Evolutionary conservation across 2,113 vertebrate species (phyloP).

Genomic region (Smithornis capensis): DNA sequence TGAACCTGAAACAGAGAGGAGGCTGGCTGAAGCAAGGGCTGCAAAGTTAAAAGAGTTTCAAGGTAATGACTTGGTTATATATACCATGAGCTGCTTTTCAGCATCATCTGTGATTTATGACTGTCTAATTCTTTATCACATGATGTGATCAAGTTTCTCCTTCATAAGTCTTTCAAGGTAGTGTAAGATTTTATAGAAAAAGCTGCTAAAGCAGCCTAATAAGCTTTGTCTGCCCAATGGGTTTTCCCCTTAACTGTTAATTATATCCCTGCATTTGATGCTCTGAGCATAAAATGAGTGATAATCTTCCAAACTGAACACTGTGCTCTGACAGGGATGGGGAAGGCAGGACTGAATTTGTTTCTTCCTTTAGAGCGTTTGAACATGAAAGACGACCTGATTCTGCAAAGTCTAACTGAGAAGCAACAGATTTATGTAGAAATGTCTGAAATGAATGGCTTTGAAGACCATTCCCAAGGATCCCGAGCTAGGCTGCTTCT

Average conservation of each 20-base stretch:
- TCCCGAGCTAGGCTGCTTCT: slow-evolving; percentile 71
- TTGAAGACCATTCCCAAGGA: slow-evolving; percentile 71
- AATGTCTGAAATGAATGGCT: slow-evolving; percentile 79
- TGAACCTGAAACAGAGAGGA: slow-evolving; percentile 82
- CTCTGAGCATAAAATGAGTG: neutral
- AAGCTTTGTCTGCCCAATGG: neutral
- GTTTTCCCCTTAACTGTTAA: neutral
- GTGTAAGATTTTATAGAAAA: neutral
- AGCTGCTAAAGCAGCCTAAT: neutral
- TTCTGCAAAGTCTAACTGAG: slow-evolving; percentile 82
- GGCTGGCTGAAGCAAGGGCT: slow-evolving; percentile 65
- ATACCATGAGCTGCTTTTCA: neutral
- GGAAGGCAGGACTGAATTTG: neutral
- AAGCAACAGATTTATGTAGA: slow-evolving; percentile 91
- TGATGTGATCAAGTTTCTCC: neutral
- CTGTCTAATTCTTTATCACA: neutral
- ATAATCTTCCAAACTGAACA: neutral
- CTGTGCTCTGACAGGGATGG: neutral
- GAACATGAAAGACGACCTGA: slow-evolving; percentile 81
- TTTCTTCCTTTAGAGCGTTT: slow-evolving; percentile 78
- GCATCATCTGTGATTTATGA: neutral
- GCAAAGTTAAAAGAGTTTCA: slow-evolving; percentile 85
- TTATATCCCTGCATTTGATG: neutral
- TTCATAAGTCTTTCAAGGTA: neutral
- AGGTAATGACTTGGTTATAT: slow-evolving; percentile 74